Evolutionary conservation across 2,113 vertebrate genomes (phyloP).

Genomic region (Narcine bancroftii): DNA sequence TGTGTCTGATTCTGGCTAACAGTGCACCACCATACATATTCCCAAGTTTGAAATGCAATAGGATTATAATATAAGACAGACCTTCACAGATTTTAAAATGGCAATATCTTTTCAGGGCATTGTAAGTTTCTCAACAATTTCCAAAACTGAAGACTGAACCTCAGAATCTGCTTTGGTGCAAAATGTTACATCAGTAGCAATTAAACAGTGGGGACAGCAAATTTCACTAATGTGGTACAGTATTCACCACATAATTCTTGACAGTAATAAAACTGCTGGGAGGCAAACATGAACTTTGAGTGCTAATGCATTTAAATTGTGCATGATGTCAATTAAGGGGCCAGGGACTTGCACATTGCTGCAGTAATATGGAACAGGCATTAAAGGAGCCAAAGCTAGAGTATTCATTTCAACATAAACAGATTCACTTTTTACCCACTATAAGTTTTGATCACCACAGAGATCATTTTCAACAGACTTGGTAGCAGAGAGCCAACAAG

Average conservation of each 20-base stretch:
- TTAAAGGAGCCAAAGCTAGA: neutral
- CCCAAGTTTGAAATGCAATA: neutral
- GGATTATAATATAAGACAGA: neutral
- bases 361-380: neutral
- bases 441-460: neutral
- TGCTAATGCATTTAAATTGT: conserved; percentile 17
- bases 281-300: neutral
- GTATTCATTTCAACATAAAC: neutral
- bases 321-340: conserved; percentile 10
- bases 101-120: neutral
- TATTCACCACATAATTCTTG: neutral
- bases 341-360: neutral
- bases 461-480: neutral
- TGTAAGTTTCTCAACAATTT: neutral
- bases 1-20: no score
- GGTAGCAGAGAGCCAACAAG: neutral
- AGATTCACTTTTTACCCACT: neutral
- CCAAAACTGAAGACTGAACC: neutral
- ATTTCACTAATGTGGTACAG: neutral
- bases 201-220: neutral
- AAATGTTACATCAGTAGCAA: neutral
- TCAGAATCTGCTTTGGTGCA: neutral
- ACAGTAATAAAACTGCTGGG: conserved; percentile 13
- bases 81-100: neutral
- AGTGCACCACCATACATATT: no score